phyloP scores from a whole-genome alignment of 2,113 vertebrate species.

The Boleophthalmus pectinirostris region DNA sequence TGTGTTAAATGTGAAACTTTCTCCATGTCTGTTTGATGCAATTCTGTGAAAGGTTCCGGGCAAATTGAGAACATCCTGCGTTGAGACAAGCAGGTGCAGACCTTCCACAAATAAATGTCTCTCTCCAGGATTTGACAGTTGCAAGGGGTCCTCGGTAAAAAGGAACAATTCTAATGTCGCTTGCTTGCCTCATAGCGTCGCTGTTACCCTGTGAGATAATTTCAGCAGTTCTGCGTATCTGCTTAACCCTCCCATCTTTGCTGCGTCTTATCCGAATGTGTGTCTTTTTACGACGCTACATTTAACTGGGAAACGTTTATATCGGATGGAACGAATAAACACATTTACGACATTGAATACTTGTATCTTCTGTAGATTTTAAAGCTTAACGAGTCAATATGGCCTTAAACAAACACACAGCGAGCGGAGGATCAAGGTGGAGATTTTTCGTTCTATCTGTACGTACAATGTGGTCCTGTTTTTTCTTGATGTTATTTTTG shows the following conservation, averaged over 20 bases:
- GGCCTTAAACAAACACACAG: slow-evolving; percentile 11
- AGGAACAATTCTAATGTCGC: background rate
- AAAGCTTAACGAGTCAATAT: slow-evolving; percentile 7
- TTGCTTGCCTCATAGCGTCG: slow-evolving; percentile 54
- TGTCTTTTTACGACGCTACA: background rate
- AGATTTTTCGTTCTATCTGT: slow-evolving; percentile 11
- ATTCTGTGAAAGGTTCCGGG: too few species aligned
- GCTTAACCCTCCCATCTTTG: slow-evolving; percentile 15
- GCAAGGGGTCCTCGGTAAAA: background rate
- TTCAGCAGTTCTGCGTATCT: background rate
- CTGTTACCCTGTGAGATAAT: slow-evolving; percentile 56
- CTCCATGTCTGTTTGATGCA: too few species aligned
- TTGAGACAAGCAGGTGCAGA: too few species aligned
- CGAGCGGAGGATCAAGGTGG: slow-evolving; percentile 16
- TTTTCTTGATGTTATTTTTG: background rate
- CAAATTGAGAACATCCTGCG: too few species aligned
- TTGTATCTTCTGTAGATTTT: too few species aligned
- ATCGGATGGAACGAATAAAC: background rate
- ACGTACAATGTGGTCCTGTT: slow-evolving; percentile 16
- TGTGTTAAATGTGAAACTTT: too few species aligned
- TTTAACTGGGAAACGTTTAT: background rate
- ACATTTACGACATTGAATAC: background rate
- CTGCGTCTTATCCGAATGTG: slow-evolving; percentile 15
- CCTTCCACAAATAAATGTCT: too few species aligned
- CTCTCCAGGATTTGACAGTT: too few species aligned